A percentile compares a stretch with the other conserved stretches of the same genome.
Conservation (phyloP, 2,113 vertebrate species). For the Mustela nigripes region DNA sequence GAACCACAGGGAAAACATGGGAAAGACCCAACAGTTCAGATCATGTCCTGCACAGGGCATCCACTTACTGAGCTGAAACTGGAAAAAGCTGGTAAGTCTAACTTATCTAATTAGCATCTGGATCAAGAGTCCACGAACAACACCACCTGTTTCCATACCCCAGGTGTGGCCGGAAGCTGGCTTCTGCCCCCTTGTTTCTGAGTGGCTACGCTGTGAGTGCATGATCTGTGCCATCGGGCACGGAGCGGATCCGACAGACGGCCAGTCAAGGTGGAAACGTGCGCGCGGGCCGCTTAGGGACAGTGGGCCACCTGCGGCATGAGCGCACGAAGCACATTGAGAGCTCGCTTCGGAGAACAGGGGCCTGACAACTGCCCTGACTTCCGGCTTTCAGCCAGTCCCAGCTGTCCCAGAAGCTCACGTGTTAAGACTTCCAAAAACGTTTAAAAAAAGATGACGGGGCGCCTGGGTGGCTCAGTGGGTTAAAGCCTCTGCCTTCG, state of each 20-base stretch:
- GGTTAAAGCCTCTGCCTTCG: no score
- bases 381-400: background rate
- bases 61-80: background rate
- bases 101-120: background rate
- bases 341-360: rapidly evolving
- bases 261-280: rapidly evolving
- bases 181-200: rapidly evolving
- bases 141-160: rapidly evolving
- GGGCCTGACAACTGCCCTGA: background rate
- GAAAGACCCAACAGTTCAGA: background rate
- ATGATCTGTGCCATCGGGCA: background rate
- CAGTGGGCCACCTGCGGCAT: background rate
- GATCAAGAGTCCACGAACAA: background rate
- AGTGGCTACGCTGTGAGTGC: no score
- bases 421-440: background rate
- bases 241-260: rapidly evolving
- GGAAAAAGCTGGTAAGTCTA: background rate
- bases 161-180: background rate
- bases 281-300: background rate
- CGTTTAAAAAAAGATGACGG: background rate
- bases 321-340: rapidly evolving
- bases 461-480: no score
- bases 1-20: background rate
- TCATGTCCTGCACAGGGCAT: background rate
- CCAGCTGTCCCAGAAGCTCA: background rate